Percentiles rank a stretch among this genome's conserved stretches.
Evolutionary conservation across 2,888 invertebrate species (phyloP).

Genomic region (Tipula unca): DNA sequence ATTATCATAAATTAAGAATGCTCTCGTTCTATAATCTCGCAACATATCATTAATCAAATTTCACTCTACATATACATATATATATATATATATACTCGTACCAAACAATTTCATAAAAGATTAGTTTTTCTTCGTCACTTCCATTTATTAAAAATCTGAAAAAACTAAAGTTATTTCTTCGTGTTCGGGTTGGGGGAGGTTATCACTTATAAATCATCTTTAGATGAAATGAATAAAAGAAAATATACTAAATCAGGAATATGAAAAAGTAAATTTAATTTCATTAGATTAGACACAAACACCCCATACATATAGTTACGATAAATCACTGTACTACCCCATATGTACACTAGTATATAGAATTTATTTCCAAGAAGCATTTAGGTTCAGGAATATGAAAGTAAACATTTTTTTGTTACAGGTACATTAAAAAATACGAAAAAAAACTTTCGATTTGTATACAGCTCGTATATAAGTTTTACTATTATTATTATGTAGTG

Average conservation of each 20-base stretch:
- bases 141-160: neutral
- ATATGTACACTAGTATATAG: neutral
- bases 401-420: no score
- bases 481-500: no score
- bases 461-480: no score
- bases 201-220: neutral
- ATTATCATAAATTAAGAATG: neutral
- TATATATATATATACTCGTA: no score
- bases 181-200: neutral
- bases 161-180: neutral
- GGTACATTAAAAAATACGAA: neutral
- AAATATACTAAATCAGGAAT: neutral
- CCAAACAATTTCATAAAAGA: neutral
- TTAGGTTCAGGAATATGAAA: neutral
- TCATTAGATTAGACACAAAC: neutral
- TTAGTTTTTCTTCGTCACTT: constrained; percentile 8
- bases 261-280: neutral
- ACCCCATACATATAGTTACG: neutral
- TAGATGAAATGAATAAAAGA: neutral
- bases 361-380: neutral
- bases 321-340: neutral
- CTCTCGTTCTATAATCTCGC: neutral
- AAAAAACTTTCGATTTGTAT: neutral
- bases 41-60: neutral
- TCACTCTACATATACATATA: neutral